These are phyloP conservation scores for Hoplodrina ambigua DNA, from an alignment of 2,888 invertebrate genomes.

Conservation along the genomic window DNA sequence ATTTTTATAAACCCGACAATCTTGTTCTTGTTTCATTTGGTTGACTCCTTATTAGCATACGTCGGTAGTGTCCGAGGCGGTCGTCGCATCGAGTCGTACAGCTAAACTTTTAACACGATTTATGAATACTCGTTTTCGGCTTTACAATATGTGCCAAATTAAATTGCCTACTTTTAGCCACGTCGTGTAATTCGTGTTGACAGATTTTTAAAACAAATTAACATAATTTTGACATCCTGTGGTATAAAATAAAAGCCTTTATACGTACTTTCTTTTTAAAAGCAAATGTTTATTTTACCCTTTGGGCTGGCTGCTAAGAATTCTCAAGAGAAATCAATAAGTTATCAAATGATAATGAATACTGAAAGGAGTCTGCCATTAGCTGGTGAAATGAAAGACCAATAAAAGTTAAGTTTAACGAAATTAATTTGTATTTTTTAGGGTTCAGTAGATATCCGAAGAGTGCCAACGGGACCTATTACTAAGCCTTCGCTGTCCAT, in stretches of 20 bases:
- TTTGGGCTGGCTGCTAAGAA: not conserved
- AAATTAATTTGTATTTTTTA: not conserved
- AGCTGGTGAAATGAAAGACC: not conserved
- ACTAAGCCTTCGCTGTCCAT: too few species aligned
- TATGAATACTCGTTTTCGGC: constrained; percentile 59
- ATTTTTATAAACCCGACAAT: constrained; percentile 87
- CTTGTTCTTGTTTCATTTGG: constrained; percentile 86
- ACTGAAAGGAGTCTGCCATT: constrained; percentile 7
- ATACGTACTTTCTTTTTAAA: constrained; percentile 14
- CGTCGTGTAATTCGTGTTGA: constrained; percentile 41
- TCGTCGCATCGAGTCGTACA: constrained; percentile 63
- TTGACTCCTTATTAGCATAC: constrained; percentile 82
- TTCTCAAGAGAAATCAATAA: constrained; percentile 26
- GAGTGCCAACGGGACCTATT: too few species aligned
- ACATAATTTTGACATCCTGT: constrained; percentile 17
- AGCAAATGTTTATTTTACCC: constrained; percentile 7
- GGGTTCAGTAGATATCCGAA: too few species aligned
- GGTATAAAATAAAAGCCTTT: constrained; percentile 15
- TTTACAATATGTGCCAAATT: constrained; percentile 59
- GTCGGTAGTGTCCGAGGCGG: constrained; percentile 60
- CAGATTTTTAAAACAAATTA: constrained; percentile 39
- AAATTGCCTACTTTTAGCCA: constrained; percentile 58
- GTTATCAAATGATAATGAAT: constrained; percentile 25
- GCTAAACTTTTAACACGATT: constrained; percentile 71
- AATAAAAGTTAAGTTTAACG: not conserved